A percentile compares a stretch with the other conserved stretches of the same genome.
phyloP scores from a whole-genome alignment of 2,113 vertebrate species.

The Clarias batrachus region DNA sequence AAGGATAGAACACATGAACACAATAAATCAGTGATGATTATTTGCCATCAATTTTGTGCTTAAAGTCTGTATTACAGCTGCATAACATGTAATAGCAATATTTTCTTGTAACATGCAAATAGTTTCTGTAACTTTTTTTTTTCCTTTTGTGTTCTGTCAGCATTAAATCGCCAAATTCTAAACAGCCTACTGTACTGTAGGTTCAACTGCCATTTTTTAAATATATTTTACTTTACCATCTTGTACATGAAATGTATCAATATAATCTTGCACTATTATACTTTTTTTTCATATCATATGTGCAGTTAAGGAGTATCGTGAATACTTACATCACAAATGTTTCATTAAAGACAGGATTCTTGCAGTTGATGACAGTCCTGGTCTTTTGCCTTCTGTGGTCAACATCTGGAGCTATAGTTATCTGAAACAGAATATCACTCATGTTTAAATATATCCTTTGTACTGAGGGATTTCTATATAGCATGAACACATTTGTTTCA shows the following conservation, averaged over 20 bases:
- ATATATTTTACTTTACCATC: background rate
- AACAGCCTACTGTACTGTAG: too few species aligned
- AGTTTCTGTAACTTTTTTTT: background rate
- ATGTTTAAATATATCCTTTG: background rate
- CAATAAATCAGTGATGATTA: background rate
- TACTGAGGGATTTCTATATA: conserved; percentile 16
- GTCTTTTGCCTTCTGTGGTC: conserved; percentile 54
- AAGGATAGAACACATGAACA: background rate
- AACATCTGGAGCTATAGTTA: conserved; percentile 60
- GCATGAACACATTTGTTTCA: conserved; percentile 31
- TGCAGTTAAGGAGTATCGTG: too few species aligned
- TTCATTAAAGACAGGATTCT: conserved; percentile 55
- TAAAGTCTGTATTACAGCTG: background rate
- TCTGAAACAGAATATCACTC: conserved; percentile 50
- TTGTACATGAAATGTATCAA: background rate
- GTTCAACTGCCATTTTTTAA: background rate
- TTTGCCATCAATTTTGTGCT: background rate
- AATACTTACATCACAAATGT: conserved; percentile 60
- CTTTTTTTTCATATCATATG: background rate
- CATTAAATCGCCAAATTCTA: background rate
- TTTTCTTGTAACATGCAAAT: background rate
- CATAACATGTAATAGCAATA: background rate
- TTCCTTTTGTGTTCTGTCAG: background rate
- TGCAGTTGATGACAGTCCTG: conserved; percentile 58
- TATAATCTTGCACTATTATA: background rate